Conservation (phyloP, 2,888 invertebrate genomes). For the Apantesis nais region DNA sequence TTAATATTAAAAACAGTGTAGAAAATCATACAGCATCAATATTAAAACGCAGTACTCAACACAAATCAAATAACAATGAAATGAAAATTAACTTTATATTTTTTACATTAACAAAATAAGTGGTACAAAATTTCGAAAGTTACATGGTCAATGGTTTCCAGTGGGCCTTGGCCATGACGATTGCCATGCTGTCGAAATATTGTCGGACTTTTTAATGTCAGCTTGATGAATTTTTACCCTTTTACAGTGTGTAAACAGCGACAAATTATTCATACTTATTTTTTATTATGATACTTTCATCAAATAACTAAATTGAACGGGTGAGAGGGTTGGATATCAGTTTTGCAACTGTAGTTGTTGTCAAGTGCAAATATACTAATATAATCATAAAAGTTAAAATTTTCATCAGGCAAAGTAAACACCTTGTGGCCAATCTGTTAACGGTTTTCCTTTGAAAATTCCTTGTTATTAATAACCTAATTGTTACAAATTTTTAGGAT, state of each 20-base stretch:
- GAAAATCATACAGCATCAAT: background rate
- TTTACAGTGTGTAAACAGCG: constrained; percentile 26
- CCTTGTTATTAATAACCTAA: background rate
- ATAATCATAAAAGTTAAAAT: background rate
- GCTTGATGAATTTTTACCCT: constrained; percentile 36
- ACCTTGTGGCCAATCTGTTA: constrained; percentile 10
- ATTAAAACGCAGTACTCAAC: background rate
- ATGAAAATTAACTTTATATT: constrained; percentile 13
- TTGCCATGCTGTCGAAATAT: constrained; percentile 44
- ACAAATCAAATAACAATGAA: constrained; percentile 15
- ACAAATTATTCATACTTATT: constrained; percentile 11
- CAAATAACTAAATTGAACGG: constrained; percentile 8
- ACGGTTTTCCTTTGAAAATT: background rate
- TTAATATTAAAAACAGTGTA: background rate
- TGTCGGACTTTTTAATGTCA: constrained; percentile 28
- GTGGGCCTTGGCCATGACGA: constrained; percentile 53
- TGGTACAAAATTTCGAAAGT: constrained; percentile 48
- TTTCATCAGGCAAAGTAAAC: constrained; percentile 7
- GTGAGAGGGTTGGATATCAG: constrained; percentile 5
- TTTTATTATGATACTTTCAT: constrained; percentile 13
- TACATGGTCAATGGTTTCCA: constrained; percentile 47
- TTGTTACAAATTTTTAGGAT: background rate
- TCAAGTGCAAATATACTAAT: background rate
- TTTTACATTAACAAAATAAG: constrained; percentile 30
- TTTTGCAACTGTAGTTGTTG: constrained; percentile 7